Percentiles rank a stretch among this genome's conserved stretches.
phyloP scores from a whole-genome alignment of 2,797 vertebrate species.

The Halcyon badia region DNA sequence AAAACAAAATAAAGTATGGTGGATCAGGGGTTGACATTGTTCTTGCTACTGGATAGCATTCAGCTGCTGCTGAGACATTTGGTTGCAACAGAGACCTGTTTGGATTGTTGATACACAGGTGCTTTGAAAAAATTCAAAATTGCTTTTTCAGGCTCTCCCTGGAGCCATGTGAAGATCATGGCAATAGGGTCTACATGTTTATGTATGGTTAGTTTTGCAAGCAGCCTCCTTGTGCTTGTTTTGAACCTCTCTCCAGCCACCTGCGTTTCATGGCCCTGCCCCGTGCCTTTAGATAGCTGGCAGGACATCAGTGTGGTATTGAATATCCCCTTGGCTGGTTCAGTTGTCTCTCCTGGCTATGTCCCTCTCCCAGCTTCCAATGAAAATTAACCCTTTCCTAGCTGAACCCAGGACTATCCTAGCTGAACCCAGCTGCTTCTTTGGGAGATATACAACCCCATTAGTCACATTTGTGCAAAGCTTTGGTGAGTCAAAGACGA shows the following conservation, averaged over 20 bases:
- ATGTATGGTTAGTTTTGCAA: fast-evolving
- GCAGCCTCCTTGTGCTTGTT: background rate
- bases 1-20: background rate
- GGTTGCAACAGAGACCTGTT: background rate
- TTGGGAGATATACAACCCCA: no score
- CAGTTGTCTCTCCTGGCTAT: no score
- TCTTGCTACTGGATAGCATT: background rate
- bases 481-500: background rate
- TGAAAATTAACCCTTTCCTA: no score
- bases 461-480: background rate
- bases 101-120: background rate
- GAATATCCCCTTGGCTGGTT: no score
- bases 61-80: background rate
- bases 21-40: background rate
- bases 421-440: no score
- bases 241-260: background rate
- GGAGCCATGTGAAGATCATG: background rate
- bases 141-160: background rate
- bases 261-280: background rate
- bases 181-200: fast-evolving
- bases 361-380: no score
- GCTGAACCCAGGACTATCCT: no score
- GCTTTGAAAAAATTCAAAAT: background rate
- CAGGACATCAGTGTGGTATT: no score
- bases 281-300: no score